These are phyloP conservation scores for Lagodon rhomboides DNA, from an alignment of 2,797 vertebrate genomes.

Conservation along the genomic window DNA sequence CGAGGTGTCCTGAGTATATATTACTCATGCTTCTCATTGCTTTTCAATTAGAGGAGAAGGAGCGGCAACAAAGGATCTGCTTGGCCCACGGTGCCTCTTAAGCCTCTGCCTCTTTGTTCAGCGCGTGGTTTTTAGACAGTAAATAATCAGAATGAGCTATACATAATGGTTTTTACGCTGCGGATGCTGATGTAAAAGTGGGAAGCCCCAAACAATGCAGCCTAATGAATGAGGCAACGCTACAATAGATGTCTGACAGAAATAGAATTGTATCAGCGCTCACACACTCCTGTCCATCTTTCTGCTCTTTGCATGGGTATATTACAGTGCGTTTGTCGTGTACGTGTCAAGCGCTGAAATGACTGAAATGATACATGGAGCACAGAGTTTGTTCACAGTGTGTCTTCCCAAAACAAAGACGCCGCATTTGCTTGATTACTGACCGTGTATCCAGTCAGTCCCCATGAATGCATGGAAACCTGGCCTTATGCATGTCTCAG, in stretches of 20 bases:
- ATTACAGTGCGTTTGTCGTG: constrained; percentile 33
- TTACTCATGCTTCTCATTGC: constrained; percentile 52
- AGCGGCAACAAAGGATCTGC: constrained; percentile 51
- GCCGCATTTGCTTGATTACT: constrained; percentile 7
- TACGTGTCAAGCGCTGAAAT: constrained; percentile 42
- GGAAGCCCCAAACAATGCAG: constrained; percentile 61
- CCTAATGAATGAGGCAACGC: constrained; percentile 60
- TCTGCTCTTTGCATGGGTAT: constrained; percentile 42
- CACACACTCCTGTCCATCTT: constrained; percentile 52
- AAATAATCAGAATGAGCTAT: constrained; percentile 68
- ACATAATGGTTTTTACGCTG: constrained; percentile 44
- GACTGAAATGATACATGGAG: constrained; percentile 46
- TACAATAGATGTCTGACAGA: constrained; percentile 58
- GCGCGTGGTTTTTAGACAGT: constrained; percentile 28
- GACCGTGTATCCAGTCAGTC: background rate
- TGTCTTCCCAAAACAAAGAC: constrained; percentile 22
- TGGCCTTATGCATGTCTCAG: background rate
- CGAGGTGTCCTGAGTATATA: constrained; percentile 40
- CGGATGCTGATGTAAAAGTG: constrained; percentile 55
- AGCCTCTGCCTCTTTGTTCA: constrained; percentile 51
- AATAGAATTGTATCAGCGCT: constrained; percentile 53
- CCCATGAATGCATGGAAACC: background rate
- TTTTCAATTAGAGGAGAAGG: constrained; percentile 64
- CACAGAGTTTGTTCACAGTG: constrained; percentile 19
- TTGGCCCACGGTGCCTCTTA: constrained; percentile 46